These are phyloP conservation scores for Neomonachus schauinslandi DNA, from an alignment of 2,113 vertebrate species.

Conservation along the genomic window DNA sequence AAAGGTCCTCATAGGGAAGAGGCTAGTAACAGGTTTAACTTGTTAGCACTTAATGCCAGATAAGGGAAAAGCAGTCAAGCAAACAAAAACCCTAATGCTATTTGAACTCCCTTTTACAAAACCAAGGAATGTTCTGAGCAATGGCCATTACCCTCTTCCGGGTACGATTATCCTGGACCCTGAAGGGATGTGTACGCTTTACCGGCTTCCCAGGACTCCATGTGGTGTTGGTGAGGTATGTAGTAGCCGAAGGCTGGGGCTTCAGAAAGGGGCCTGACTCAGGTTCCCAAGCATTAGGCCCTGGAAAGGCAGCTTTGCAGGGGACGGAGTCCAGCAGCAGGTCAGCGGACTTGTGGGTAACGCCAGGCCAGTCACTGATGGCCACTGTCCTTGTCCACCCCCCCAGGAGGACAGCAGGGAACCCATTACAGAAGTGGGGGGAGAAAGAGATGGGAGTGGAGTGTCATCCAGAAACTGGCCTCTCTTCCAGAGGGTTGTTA, in stretches of 20 bases:
- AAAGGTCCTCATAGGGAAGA: background rate
- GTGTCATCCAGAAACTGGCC: background rate
- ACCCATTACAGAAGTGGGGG: rapidly evolving
- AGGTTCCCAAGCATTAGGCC: background rate
- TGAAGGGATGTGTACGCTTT: background rate
- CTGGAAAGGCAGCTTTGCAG: background rate
- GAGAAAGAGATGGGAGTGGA: background rate
- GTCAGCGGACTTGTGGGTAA: background rate
- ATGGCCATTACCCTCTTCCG: background rate
- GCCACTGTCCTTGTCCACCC: background rate
- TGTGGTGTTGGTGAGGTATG: rapidly evolving
- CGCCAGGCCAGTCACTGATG: background rate
- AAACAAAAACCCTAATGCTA: background rate
- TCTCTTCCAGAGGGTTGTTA: background rate
- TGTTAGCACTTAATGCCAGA: background rate
- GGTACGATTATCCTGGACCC: background rate
- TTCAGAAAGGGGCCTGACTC: background rate
- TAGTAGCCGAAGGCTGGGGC: background rate
- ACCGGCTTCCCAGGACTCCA: background rate
- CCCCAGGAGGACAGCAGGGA: background rate
- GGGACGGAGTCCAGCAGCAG: background rate
- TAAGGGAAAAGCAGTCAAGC: background rate
- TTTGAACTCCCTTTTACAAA: background rate
- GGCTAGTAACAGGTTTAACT: background rate
- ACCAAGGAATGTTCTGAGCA: background rate